These are phyloP conservation scores for Dolichotis patagonum DNA, from an alignment of 2,113 vertebrate species.

Conservation along the genomic window DNA sequence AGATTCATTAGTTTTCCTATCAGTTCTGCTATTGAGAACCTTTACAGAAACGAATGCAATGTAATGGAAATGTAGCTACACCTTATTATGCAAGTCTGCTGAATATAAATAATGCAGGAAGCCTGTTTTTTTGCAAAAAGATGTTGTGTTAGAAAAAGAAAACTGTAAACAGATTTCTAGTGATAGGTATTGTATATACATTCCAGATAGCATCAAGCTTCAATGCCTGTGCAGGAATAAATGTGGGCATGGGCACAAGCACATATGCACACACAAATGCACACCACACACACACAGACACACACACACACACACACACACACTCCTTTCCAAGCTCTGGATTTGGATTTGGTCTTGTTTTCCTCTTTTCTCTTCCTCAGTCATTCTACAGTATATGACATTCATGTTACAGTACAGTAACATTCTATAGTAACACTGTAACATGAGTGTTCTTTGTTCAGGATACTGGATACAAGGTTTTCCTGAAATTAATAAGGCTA, in stretches of 20 bases:
- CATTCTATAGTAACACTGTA: no score
- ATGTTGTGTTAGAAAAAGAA: conserved; percentile 69
- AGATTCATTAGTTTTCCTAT: conserved; percentile 60
- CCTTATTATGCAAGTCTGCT: conserved; percentile 68
- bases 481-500: conserved; percentile 71
- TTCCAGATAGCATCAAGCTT: conserved; percentile 52
- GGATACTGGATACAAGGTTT: conserved; percentile 60
- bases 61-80: conserved; percentile 54
- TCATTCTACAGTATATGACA: conserved; percentile 67
- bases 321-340: neutral
- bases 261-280: neutral
- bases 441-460: conserved; percentile 69
- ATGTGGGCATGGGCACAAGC: neutral
- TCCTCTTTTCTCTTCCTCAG: conserved; percentile 32
- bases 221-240: neutral
- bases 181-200: conserved; percentile 51
- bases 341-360: neutral
- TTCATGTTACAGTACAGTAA: no score
- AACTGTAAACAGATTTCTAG: conserved; percentile 62
- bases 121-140: conserved; percentile 56
- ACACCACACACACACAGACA: neutral
- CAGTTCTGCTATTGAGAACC: conserved; percentile 31
- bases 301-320: neutral
- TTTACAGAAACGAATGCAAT: conserved; percentile 66
- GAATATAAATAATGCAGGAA: conserved; percentile 79